Evolutionary conservation across 2,888 invertebrate genomes (phyloP).

Genomic region (Spatulosminthurus flaviceps): DNA sequence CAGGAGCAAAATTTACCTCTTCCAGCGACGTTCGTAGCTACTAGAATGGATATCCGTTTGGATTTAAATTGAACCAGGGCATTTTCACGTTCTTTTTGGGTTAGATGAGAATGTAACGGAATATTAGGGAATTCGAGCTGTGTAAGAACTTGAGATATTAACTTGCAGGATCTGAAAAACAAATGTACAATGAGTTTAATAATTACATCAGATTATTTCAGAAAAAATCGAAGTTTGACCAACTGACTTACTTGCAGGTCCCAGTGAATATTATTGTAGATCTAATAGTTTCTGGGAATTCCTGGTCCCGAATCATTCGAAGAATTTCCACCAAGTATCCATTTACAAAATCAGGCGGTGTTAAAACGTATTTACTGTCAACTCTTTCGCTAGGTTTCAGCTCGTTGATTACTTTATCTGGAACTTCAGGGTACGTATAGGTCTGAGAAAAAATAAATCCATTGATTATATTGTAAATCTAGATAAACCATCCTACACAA

Average conservation of each 20-base stretch:
- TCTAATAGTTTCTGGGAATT: constrained; percentile 68
- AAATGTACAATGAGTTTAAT: constrained; percentile 39
- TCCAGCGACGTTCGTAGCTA: constrained; percentile 97
- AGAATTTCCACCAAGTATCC: constrained; percentile 87
- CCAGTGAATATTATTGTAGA: constrained; percentile 95
- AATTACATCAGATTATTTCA: constrained; percentile 22
- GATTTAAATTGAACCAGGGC: constrained; percentile 91
- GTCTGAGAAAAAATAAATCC: too few species aligned
- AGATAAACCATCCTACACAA: too few species aligned
- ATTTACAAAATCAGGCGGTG: constrained; percentile 90
- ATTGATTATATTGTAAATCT: too few species aligned
- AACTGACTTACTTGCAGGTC: constrained; percentile 86
- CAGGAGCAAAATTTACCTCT: too few species aligned
- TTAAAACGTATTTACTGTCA: constrained; percentile 90
- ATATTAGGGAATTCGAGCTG: constrained; percentile 89
- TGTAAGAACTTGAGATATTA: constrained; percentile 86
- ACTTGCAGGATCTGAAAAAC: constrained; percentile 81
- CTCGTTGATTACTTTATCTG: constrained; percentile 31
- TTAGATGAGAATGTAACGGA: constrained; percentile 91
- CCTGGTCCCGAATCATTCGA: constrained; percentile 77
- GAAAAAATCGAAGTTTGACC: background rate
- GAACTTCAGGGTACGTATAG: constrained; percentile 65
- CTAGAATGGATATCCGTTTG: constrained; percentile 83
- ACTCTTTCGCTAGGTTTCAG: constrained; percentile 74
- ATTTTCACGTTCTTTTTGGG: constrained; percentile 84